A percentile compares a stretch with the other conserved stretches of the same genome.
Conservation (phyloP, 2,797 vertebrate species). For the Esox lucius region DNA sequence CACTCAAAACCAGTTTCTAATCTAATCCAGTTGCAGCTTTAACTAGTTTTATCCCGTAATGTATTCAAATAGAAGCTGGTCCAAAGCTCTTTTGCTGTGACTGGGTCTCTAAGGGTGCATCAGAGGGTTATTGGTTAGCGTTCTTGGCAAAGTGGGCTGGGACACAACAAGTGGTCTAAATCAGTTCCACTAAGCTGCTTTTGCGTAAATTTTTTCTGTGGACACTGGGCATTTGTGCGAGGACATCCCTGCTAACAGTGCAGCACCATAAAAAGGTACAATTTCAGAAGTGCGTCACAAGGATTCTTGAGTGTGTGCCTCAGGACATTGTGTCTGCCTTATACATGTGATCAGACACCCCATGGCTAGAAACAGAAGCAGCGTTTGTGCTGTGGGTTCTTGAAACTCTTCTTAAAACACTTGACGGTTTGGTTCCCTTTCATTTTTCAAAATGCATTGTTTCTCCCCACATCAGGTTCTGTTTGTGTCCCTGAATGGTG, state of each 20-base stretch:
- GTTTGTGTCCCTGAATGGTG: slow-evolving; percentile 4
- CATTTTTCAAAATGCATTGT: slow-evolving; percentile 43
- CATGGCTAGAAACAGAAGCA: background rate
- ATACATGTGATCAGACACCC: background rate
- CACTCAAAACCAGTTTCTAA: no score
- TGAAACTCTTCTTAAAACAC: background rate
- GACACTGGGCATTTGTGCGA: background rate
- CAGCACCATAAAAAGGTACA: background rate
- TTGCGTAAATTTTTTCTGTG: background rate
- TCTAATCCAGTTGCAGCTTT: no score
- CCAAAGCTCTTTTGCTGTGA: background rate
- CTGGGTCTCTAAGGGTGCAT: background rate
- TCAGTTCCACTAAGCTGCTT: background rate
- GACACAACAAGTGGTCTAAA: background rate
- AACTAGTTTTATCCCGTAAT: background rate
- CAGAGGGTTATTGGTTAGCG: background rate
- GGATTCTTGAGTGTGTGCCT: slow-evolving; percentile 20
- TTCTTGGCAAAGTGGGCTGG: background rate
- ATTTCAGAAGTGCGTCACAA: background rate
- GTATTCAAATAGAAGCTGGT: background rate
- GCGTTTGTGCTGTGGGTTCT: background rate
- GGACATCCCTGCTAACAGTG: background rate
- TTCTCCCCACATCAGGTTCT: slow-evolving; percentile 42
- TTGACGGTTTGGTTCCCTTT: slow-evolving; percentile 24
- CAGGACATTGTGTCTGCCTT: background rate